Base-by-base conservation (phyloP, 2,113 vertebrate genomes). In the Corythornis madagascariensis region DNA sequence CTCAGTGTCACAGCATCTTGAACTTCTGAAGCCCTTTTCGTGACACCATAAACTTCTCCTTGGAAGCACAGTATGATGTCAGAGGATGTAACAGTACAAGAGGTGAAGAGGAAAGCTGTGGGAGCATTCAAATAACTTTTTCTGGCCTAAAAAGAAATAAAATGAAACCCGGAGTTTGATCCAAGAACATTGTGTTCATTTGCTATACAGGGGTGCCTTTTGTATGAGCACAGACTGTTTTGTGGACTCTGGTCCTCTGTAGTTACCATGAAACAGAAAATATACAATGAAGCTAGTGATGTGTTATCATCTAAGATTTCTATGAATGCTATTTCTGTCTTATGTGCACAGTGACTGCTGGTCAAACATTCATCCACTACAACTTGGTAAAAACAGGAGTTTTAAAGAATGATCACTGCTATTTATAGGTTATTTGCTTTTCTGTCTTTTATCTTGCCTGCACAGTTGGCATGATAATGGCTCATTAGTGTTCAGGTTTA, bases 311-410 rank as follows among this genome's bases (percentile, higher is more conserved):
- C 95, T 96, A 22, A 96, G 93, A 90, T 96, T 97, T 96, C 97
- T 92, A 94, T 97, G 97, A 98, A 98, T 97, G 95, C 97, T 98
- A 97, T 97, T 98, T 97, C 96, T 98, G 96, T 96, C 92, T 93
- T 74, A 74, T 92, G 87, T 86, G 91, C 95, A 91, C 84, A 93
- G 87, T 61, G 90, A 78, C 90, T 90, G 86, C 90, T 95, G 93
- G 94, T 93, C 85, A 93, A 96, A 96, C 1, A 9, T 92, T 95
- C 95, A 94, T 33, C 82, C 91, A 91, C 92, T 93, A 94, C 92
- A 92, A 91, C 89, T 90, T 53, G 75, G 92, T 53, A 93, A 89
- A 93, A 96, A 90, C 82, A 86, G 45, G 45, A 71, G 78, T 48
- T 94, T 89, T 91, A 76, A 93, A 65, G 65, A 91, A 91, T 92